A percentile compares a stretch with the other conserved stretches of the same genome.
phyloP scores from a whole-genome alignment of 2,797 vertebrate species.

The Hypotaenidia philippensis region DNA sequence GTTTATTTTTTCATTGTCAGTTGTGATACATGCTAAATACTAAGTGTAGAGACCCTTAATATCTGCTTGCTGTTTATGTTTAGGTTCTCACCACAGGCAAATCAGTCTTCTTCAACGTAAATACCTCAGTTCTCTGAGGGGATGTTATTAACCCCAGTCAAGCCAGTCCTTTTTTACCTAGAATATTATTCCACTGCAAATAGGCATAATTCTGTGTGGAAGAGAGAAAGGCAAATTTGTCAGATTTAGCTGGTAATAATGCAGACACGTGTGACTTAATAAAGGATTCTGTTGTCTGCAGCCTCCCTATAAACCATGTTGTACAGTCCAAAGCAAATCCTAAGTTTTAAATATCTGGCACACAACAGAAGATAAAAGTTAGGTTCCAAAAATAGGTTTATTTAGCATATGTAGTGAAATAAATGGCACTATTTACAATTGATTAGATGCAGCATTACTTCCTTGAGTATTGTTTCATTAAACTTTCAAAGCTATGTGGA shows the following conservation, averaged over 20 bases:
- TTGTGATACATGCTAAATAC: not conserved
- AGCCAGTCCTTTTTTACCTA: not conserved
- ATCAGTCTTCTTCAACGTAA: not conserved
- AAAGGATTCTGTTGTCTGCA: not conserved
- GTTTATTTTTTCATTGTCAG: not conserved
- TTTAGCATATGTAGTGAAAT: not conserved
- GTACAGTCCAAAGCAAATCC: not conserved
- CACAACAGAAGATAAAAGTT: not conserved
- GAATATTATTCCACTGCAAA: not conserved
- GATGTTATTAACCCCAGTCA: not conserved
- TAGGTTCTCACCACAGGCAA: not conserved
- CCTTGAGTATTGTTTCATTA: accelerated
- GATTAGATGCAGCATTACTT: not conserved
- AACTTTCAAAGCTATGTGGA: not conserved
- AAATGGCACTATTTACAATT: not conserved
- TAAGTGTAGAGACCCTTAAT: not conserved
- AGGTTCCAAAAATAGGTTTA: not conserved
- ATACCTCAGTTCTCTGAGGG: not conserved
- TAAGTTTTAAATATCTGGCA: not conserved
- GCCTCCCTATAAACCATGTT: not conserved
- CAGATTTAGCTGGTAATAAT: not conserved
- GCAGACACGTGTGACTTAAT: accelerated
- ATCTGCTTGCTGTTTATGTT: not conserved
- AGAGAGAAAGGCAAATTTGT: not conserved
- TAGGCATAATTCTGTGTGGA: not conserved